Base-by-base conservation (phyloP, 2,888 invertebrate species). In the Anarsia innoxiella region DNA sequence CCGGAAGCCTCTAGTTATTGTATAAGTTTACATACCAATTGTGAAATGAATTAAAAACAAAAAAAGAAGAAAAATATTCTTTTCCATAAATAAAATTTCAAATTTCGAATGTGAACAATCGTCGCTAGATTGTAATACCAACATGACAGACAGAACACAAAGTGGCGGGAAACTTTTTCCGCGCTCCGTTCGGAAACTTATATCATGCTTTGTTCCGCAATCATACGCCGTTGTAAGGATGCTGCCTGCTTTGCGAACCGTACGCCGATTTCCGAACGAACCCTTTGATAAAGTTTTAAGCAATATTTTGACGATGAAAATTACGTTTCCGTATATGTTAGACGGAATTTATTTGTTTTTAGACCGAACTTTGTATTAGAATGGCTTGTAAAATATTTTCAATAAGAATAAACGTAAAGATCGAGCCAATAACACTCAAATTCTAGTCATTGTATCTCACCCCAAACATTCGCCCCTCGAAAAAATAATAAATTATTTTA, bases 401-500 rank as follows among this genome's bases (percentile, higher is more conserved):
- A 47, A 56, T 41, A 42, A 37, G 48, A 55, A 54, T 59, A 69
- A 71, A 66, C 66, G 67, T 64, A 59, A 62, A 61, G 67, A 80
- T 80, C 73, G 45, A 63, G 71, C 78, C 79, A 82, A 82, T 82
- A 82, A 76, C 77, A 78, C 79, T 79, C 75, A 63, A 66, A 64
- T 74, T 72, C 75, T 79, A 77, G 78, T 79, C 75, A 71, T 72
- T 70, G 52, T 62, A 64, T 61, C 66, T 60, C 76, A 75, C 80
- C 83, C 82, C 67, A 78, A 65, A 59, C 56, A 52, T 54, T 62
- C 71, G 64, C 70, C 82, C 83, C 82, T 82, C 72, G 70, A 75
- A 83, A 84, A 82, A 82, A 83, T 83, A 83, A 84, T 83, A 84
- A 83, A 83, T 83, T 83, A 84, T 83, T 84, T 84, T 84, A 84